Conservation (phyloP, 2,888 invertebrate species). For the Amaurobius ferox region DNA sequence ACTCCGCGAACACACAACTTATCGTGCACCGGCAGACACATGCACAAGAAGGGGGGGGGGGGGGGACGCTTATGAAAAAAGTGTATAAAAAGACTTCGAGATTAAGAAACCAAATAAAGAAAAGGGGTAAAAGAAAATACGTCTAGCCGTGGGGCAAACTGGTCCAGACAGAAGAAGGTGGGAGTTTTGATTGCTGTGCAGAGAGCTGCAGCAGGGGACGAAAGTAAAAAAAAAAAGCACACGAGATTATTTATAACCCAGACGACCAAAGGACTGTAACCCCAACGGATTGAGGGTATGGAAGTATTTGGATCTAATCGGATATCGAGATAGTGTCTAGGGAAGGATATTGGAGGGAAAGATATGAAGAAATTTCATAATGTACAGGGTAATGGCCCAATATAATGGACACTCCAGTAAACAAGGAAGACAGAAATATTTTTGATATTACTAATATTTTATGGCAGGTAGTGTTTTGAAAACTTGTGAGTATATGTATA, state of each 20-base stretch:
- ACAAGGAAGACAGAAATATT: too few relatives aligned
- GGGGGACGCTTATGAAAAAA: neutral
- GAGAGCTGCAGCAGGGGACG: conserved; percentile 30
- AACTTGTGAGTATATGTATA: too few relatives aligned
- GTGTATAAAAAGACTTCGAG: neutral
- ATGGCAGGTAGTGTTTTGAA: too few relatives aligned
- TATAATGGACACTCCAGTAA: too few relatives aligned
- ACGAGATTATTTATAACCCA: conserved; percentile 19
- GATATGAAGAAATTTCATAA: too few relatives aligned
- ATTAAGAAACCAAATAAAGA: conserved; percentile 15
- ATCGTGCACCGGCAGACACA: conserved; percentile 62
- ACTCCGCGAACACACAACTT: conserved; percentile 39
- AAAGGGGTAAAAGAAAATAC: conserved; percentile 14
- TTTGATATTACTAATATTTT: too few relatives aligned
- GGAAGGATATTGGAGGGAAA: neutral
- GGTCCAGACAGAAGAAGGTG: conserved; percentile 55
- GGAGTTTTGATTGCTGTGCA: conserved; percentile 26
- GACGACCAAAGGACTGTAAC: conserved; percentile 42
- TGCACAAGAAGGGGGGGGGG: neutral
- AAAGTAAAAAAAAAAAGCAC: neutral
- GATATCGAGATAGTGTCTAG: neutral
- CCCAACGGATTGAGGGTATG: neutral
- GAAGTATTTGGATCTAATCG: conserved; percentile 10
- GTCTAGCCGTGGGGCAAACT: conserved; percentile 60
- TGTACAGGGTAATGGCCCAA: too few relatives aligned